Evolutionary conservation across 2,113 vertebrate genomes (phyloP).

Genomic region (Hydrochoerus hydrochaeris): DNA sequence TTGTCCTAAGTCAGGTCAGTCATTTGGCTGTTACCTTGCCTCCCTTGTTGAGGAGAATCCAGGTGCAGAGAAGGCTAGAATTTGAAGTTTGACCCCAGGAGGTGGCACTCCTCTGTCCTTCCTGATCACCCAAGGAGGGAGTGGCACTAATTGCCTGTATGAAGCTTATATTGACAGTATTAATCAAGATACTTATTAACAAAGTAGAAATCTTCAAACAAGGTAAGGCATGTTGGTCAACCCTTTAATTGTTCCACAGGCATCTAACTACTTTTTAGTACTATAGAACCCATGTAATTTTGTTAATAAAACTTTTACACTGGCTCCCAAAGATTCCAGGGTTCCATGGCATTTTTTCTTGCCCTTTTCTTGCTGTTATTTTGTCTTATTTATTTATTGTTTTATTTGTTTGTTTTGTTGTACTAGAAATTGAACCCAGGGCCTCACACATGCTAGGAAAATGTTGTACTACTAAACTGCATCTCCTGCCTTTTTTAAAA

Average conservation of each 20-base stretch:
- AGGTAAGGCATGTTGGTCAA: background rate
- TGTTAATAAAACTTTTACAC: background rate
- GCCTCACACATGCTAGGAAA: background rate
- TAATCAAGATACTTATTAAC: constrained; percentile 19
- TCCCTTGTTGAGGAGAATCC: background rate
- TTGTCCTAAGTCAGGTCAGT: background rate
- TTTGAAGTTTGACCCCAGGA: background rate
- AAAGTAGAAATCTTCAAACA: background rate
- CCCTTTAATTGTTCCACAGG: background rate
- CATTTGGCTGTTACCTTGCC: background rate
- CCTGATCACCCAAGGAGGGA: background rate
- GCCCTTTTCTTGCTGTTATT: background rate
- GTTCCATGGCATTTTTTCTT: background rate
- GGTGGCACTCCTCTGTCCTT: background rate
- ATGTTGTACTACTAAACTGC: background rate
- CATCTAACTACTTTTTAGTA: background rate
- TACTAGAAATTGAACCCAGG: background rate
- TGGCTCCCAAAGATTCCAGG: background rate
- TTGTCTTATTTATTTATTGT: background rate
- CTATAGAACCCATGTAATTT: background rate
- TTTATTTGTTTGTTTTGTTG: background rate
- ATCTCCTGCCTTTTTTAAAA: background rate
- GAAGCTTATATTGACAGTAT: constrained; percentile 19
- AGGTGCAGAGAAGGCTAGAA: background rate
- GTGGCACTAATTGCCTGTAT: background rate